Percentiles rank a stretch among this genome's conserved stretches.
Conservation (phyloP, 2,113 vertebrate genomes). For the Rousettus leschenaultii region DNA sequence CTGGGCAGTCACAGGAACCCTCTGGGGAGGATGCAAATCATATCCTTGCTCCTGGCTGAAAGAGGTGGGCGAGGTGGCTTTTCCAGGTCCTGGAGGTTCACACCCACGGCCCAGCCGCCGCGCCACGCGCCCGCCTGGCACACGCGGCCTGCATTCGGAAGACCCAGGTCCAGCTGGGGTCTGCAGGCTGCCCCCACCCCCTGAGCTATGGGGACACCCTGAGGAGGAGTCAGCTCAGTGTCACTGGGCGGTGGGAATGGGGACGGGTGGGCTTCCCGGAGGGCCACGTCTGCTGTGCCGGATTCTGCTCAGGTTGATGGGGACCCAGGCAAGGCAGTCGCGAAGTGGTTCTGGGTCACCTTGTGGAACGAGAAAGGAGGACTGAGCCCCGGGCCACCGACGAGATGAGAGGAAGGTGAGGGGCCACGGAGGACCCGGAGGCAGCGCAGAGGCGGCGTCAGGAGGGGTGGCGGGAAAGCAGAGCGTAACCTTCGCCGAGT, state of each 20-base stretch:
- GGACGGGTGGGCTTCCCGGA: rapidly evolving
- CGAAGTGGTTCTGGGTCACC: neutral
- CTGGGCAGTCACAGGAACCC: rapidly evolving
- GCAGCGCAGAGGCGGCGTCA: neutral
- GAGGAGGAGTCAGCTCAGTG: too few species aligned
- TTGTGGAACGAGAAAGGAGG: neutral
- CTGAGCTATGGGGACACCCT: rapidly evolving
- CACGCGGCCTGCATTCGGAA: rapidly evolving
- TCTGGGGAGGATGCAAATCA: rapidly evolving
- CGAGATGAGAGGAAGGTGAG: rapidly evolving
- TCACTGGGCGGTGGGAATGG: rapidly evolving
- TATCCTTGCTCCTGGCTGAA: too few species aligned
- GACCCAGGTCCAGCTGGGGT: rapidly evolving
- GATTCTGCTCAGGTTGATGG: neutral
- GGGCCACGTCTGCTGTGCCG: rapidly evolving
- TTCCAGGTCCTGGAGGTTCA: neutral
- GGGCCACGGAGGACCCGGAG: neutral
- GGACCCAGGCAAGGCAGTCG: neutral
- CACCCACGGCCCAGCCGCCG: rapidly evolving
- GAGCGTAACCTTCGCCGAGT: rapidly evolving
- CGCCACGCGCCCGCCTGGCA: rapidly evolving
- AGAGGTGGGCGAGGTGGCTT: too few species aligned
- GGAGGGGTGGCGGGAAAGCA: neutral
- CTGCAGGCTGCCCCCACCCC: rapidly evolving
- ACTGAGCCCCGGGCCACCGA: neutral